phyloP scores from a whole-genome alignment of 64 coral and sea anemone genomes.

The Acropora yongei region DNA sequence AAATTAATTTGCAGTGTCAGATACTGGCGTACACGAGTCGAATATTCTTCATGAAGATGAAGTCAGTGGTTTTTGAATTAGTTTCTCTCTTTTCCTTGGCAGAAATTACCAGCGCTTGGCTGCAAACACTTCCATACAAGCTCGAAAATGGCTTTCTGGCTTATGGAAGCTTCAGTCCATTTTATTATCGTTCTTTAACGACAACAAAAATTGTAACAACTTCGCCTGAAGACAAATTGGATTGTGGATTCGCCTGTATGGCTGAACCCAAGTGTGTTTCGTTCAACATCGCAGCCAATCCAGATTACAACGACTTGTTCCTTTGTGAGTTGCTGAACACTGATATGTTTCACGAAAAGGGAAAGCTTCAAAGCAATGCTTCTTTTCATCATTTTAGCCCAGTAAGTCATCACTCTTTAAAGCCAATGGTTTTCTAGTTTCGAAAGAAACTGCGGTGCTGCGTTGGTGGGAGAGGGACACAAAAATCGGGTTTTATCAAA shows the following conservation, averaged over 20 bases:
- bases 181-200: background rate
- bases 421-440: background rate
- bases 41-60: no score
- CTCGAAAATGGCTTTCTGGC: no score
- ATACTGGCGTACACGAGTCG: no score
- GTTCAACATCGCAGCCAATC: background rate
- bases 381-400: background rate
- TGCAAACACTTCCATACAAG: no score
- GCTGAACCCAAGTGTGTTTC: background rate
- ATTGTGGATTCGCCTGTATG: background rate
- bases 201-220: background rate
- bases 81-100: no score
- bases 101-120: no score
- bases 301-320: background rate
- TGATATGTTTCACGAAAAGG: background rate
- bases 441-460: no score
- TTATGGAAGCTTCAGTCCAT: no score
- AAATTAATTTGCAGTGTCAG: no score
- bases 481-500: no score
- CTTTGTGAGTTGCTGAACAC: background rate
- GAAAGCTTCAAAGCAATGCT: background rate
- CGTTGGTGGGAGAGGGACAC: no score
- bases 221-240: background rate
- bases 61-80: no score
- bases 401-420: background rate